Base-by-base conservation (phyloP, 1,140 invertebrate species). In the Mercenaria mercenaria region DNA sequence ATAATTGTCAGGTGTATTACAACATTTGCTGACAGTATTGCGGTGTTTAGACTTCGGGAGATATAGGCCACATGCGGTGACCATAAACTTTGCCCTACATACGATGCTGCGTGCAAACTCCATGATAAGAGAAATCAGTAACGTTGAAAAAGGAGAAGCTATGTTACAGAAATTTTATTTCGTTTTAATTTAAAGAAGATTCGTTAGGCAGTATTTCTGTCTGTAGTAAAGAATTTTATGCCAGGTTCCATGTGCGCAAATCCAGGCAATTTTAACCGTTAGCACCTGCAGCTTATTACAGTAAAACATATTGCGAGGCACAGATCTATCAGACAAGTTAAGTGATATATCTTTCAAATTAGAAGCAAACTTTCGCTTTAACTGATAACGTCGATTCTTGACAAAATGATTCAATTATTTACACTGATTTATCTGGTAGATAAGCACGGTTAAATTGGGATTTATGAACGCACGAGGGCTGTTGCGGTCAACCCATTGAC, bases 371-470 rank as follows among this genome's bases (percentile, higher is more conserved):
- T 74, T 85, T 85, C 83, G 10, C 69, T 52, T 50, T 50, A 34
- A 23, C 61, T 74, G 83, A 85, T 85, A 85, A 85, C 64, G 41
- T 56, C 10, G 34, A 43, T 74, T 50, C 64, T 83, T 85, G 83
- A 85, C 83, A 85, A 85, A 85, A 74, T 69, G 83, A 85, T 85
- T 85, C 67, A 85, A 85, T 85, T 85, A 85, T 85, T 43, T 69
- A 56, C 64, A 32, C 34, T 85, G 83, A 85, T 85, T 85, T 85
- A 85, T 85, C 64, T 56, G 1, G 26, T 1, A 39, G 83, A 85
- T 85, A 85, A 74, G 67, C 23, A n/a, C 64, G 6, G 64, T 20
- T 85, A 85, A 85, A 85, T 85, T 85, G 83, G 83, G 67, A 85
- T 85, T 85, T 85, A 85, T 85, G 83, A 8, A 52, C 26, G 61